A percentile compares a stretch with the other conserved stretches of the same genome.
Evolutionary conservation across 2,797 vertebrate species (phyloP).

Genomic region (Pyrocephalus nanus): DNA sequence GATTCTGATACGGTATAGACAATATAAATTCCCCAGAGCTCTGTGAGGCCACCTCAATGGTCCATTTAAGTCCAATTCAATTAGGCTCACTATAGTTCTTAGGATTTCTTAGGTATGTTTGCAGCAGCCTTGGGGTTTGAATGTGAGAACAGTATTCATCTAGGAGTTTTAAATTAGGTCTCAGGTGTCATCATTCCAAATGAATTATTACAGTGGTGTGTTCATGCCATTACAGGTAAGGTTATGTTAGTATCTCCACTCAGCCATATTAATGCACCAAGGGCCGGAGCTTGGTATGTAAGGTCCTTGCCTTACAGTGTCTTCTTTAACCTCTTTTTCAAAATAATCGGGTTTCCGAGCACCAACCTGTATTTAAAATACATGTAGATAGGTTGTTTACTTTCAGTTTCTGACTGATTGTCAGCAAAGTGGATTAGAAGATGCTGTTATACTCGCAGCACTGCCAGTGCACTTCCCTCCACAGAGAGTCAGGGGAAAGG

Average conservation of each 20-base stretch:
- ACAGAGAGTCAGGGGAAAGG: not conserved
- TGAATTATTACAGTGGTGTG: conserved; percentile 82
- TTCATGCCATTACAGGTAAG: conserved; percentile 79
- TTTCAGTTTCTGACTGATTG: not conserved
- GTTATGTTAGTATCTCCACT: conserved; percentile 78
- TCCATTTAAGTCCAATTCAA: conserved; percentile 86
- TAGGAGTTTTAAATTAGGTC: conserved; percentile 86
- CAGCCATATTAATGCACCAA: conserved; percentile 74
- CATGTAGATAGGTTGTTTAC: conserved; percentile 17
- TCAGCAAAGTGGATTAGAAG: not conserved
- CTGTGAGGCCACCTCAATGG: conserved; percentile 81
- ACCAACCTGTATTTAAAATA: conserved; percentile 26
- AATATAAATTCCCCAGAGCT: conserved; percentile 82
- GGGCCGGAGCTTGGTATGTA: conserved; percentile 69
- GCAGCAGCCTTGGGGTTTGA: conserved; percentile 81
- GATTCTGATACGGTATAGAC: conserved; percentile 84
- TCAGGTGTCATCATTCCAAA: conserved; percentile 85
- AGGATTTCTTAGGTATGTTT: conserved; percentile 81
- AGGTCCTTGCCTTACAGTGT: conserved; percentile 70
- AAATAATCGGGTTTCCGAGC: conserved; percentile 48
- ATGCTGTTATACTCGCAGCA: not conserved
- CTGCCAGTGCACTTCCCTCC: not conserved
- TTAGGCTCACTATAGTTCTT: conserved; percentile 84
- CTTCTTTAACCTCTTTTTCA: conserved; percentile 69
- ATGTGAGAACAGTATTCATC: conserved; percentile 82